Conservation (phyloP, 2,113 vertebrate species). For the Noturus placidus region DNA sequence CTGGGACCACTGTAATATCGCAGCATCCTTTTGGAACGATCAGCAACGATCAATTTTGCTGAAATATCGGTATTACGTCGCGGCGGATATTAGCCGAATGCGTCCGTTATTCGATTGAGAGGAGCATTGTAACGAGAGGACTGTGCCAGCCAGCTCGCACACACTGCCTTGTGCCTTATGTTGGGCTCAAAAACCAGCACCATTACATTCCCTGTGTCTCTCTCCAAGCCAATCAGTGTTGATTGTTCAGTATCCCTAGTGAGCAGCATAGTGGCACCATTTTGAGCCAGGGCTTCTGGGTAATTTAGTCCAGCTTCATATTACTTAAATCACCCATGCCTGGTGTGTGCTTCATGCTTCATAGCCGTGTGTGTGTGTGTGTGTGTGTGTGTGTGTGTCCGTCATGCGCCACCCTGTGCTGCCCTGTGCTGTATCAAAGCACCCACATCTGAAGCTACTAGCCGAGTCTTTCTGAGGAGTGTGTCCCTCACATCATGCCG, state of each 20-base stretch:
- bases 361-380: constrained; percentile 14
- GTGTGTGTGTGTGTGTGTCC: constrained; percentile 29
- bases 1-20: neutral
- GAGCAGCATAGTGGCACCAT: constrained; percentile 11
- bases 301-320: constrained; percentile 14
- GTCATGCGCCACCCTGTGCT: constrained; percentile 28
- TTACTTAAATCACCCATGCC: neutral
- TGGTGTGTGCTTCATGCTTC: constrained; percentile 4
- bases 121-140: neutral
- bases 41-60: neutral
- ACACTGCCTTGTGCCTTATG: constrained; percentile 42
- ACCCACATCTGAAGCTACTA: neutral
- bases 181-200: constrained; percentile 1
- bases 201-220: neutral
- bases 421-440: constrained; percentile 28
- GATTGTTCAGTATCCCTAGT: constrained; percentile 23
- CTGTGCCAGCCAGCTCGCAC: constrained; percentile 1
- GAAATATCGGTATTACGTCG: neutral
- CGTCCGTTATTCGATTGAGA: neutral
- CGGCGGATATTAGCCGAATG: neutral
- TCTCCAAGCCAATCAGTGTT: constrained; percentile 41
- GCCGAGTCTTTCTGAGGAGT: constrained; percentile 37
- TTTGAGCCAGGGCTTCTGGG: constrained; percentile 14
- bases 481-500: constrained; percentile 50
- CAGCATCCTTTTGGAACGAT: neutral